Conservation (phyloP, 2,888 invertebrate species). For the Entomobrya multifasciata region DNA sequence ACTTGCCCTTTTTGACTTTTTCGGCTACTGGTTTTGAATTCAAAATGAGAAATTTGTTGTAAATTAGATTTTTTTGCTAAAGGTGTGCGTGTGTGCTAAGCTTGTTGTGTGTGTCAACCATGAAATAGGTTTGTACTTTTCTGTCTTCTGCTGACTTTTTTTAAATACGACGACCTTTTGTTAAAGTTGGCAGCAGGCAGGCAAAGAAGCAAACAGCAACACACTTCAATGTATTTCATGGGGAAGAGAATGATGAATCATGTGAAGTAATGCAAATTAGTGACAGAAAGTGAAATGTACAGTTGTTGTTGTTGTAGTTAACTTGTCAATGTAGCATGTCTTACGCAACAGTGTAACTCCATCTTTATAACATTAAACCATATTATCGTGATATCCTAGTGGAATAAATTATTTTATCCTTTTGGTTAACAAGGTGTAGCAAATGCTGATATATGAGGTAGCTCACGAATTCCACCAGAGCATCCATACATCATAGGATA, state of each 20-base stretch:
- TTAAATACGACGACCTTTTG: not conserved
- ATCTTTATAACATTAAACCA: too few relatives aligned
- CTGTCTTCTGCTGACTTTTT: not conserved
- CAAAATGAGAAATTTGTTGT: slow-evolving; percentile 57
- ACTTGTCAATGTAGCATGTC: not conserved
- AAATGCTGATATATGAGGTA: too few relatives aligned
- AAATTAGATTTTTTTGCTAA: slow-evolving; percentile 56
- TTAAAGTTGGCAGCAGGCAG: slow-evolving; percentile 12
- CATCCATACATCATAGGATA: not conserved
- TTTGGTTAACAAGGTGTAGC: slow-evolving; percentile 26
- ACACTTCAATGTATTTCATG: not conserved
- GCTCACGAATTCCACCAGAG: not conserved
- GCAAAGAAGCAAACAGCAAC: not conserved
- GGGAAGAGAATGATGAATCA: slow-evolving; percentile 53
- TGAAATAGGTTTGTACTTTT: slow-evolving; percentile 9
- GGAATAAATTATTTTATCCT: not conserved
- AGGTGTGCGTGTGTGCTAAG: not conserved
- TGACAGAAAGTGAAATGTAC: slow-evolving; percentile 42
- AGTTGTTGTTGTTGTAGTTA: not conserved
- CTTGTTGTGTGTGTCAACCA: slow-evolving; percentile 29
- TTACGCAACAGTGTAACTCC: too few relatives aligned
- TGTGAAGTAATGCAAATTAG: slow-evolving; percentile 60
- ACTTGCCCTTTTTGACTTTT: slow-evolving; percentile 55
- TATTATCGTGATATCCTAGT: not conserved
- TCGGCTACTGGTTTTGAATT: slow-evolving; percentile 71